These are phyloP conservation scores for Morus bassanus DNA, from an alignment of 2,797 vertebrate species.

Conservation along the genomic window DNA sequence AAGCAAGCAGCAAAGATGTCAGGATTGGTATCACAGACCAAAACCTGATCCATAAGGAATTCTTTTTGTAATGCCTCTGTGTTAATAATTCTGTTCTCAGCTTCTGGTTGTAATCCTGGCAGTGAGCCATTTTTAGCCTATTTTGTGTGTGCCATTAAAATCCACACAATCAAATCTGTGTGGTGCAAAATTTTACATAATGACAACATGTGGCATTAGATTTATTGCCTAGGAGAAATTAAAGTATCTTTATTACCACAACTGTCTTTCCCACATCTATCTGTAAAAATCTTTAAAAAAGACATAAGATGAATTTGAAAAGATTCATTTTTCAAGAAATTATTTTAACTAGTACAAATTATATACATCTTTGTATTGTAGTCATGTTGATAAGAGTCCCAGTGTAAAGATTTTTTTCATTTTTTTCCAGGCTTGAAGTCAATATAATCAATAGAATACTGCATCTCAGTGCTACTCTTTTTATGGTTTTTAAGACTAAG, in stretches of 20 bases:
- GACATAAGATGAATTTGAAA: neutral
- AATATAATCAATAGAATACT: neutral
- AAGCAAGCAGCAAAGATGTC: neutral
- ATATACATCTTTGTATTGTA: neutral
- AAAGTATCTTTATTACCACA: neutral
- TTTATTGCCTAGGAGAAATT: neutral
- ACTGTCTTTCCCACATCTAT: neutral
- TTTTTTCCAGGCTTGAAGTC: neutral
- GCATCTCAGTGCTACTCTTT: neutral
- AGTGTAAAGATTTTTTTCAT: neutral
- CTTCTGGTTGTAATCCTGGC: neutral
- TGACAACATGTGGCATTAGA: neutral
- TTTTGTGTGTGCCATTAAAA: neutral
- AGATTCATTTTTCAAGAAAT: neutral
- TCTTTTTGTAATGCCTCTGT: neutral
- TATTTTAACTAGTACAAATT: neutral
- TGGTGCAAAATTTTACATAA: neutral
- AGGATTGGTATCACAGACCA: neutral
- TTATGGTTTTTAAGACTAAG: neutral
- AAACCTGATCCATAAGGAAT: neutral
- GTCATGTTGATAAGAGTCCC: neutral
- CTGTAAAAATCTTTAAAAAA: neutral
- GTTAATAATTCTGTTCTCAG: neutral
- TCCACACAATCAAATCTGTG: neutral
- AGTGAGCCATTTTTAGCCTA: neutral